phyloP scores from a whole-genome alignment of 2,797 vertebrate species.

The Phyllotis vaccarum region DNA sequence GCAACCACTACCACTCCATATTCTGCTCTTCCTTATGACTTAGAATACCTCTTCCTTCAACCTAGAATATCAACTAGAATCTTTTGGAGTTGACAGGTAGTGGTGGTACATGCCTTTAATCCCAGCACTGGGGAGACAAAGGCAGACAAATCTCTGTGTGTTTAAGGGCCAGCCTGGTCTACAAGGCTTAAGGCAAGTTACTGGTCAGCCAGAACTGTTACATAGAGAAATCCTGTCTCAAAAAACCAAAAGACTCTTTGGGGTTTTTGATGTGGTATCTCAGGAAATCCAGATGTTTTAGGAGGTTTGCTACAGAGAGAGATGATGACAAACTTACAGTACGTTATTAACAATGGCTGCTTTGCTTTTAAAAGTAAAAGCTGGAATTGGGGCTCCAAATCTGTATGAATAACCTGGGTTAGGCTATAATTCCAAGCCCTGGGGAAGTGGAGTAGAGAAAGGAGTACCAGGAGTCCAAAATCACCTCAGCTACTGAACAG shows the following conservation, averaged over 20 bases:
- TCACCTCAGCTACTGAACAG: not conserved
- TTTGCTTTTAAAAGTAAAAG: not conserved
- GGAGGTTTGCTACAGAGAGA: not conserved
- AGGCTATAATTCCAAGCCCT: not conserved
- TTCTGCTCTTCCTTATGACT: not conserved
- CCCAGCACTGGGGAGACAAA: not conserved
- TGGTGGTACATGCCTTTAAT: not conserved
- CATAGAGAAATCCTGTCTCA: not conserved
- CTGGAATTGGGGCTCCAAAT: not conserved
- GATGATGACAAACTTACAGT: not conserved
- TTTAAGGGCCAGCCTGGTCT: not conserved
- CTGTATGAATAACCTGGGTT: not conserved
- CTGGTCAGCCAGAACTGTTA: not conserved
- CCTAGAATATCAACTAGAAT: slow-evolving; percentile 3
- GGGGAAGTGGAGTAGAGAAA: not conserved
- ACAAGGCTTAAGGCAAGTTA: not conserved
- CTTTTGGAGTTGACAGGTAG: not conserved
- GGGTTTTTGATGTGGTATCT: not conserved
- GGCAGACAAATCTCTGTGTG: not conserved
- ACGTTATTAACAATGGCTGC: not conserved
- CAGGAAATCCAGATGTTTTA: slow-evolving; percentile 5
- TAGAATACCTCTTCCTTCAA: not conserved
- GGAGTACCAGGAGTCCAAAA: not conserved
- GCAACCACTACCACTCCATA: not conserved
- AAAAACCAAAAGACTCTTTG: not conserved